A percentile compares a stretch with the other conserved stretches of the same genome.
Evolutionary conservation across 1,140 invertebrate species (phyloP).

Genomic region (Agraylea sexmaculata): DNA sequence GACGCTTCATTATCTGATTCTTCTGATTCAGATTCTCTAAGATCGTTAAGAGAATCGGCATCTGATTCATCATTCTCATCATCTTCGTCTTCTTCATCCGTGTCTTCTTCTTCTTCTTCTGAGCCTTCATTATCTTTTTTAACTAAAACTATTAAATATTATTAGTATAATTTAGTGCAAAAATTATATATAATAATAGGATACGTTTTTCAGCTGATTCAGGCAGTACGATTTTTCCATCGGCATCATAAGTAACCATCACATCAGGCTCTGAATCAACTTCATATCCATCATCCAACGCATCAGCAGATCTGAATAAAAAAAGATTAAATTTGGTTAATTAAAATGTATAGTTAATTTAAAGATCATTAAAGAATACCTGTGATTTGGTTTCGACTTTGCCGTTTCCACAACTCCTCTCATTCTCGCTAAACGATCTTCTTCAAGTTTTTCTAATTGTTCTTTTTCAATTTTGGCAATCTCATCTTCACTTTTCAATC

Average conservation of each 20-base stretch:
- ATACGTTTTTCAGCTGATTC: slow-evolving; percentile 29
- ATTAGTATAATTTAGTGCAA: background rate
- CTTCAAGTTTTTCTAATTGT: slow-evolving; percentile 67
- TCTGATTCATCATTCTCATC: slow-evolving; percentile 25
- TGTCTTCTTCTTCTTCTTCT: slow-evolving; percentile 24
- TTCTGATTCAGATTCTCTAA: slow-evolving; percentile 24
- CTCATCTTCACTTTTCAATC: slow-evolving; percentile 72
- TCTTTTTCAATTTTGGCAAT: slow-evolving; percentile 67
- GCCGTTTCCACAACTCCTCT: slow-evolving; percentile 41
- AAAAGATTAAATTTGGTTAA: background rate
- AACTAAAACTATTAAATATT: slow-evolving; percentile 13
- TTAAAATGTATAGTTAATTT: background rate
- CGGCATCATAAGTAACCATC: slow-evolving; percentile 43
- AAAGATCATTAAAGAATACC: slow-evolving; percentile 11
- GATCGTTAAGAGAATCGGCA: slow-evolving; percentile 26
- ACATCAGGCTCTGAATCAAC: slow-evolving; percentile 39
- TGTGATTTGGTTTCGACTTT: slow-evolving; percentile 17
- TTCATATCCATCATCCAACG: slow-evolving; percentile 63
- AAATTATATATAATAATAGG: background rate
- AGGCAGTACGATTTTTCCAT: slow-evolving; percentile 34
- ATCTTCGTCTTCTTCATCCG: slow-evolving; percentile 25
- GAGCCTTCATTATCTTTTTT: slow-evolving; percentile 20
- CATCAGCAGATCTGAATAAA: slow-evolving; percentile 60
- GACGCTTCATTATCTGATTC: slow-evolving; percentile 27
- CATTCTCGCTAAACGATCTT: slow-evolving; percentile 66